Evolutionary conservation across 1,140 invertebrate species (phyloP).

Genomic region (Procambarus virginalis): DNA sequence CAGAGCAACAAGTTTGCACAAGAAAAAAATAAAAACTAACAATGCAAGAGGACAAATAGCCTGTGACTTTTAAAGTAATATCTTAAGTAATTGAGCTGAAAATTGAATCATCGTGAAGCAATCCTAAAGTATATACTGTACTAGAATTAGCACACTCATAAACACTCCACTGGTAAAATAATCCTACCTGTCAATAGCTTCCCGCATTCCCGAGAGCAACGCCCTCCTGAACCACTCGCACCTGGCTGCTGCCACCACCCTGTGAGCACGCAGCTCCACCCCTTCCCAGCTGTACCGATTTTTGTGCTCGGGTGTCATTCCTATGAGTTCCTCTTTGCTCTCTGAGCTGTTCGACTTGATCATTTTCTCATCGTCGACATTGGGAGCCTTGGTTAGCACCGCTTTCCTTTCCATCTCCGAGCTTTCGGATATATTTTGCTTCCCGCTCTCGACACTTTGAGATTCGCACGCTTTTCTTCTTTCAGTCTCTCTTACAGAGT

Average conservation of each 20-base stretch:
- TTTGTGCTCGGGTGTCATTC: constrained; percentile 5
- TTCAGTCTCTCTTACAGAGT: background rate
- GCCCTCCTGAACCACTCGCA: constrained; percentile 84
- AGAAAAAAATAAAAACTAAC: too few relatives aligned
- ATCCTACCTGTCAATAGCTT: constrained; percentile 81
- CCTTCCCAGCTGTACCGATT: constrained; percentile 18
- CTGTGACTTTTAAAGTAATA: too few relatives aligned
- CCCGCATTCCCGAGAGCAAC: constrained; percentile 82
- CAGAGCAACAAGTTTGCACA: too few relatives aligned
- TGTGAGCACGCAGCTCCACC: constrained; percentile 75
- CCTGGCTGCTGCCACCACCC: constrained; percentile 80
- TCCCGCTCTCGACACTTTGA: background rate
- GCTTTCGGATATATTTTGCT: background rate
- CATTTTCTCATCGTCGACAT: constrained; percentile 9
- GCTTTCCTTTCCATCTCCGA: background rate
- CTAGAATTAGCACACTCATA: too few relatives aligned
- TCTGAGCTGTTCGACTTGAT: background rate
- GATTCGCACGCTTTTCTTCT: background rate
- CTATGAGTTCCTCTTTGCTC: background rate
- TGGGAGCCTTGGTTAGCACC: constrained; percentile 21
- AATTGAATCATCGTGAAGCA: too few relatives aligned
- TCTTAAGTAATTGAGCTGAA: too few relatives aligned
- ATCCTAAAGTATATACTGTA: too few relatives aligned
- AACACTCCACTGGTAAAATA: background rate
- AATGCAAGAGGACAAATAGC: too few relatives aligned